These are phyloP conservation scores for Cetonia aurata DNA, from an alignment of 2,888 invertebrate species.

Conservation along the genomic window DNA sequence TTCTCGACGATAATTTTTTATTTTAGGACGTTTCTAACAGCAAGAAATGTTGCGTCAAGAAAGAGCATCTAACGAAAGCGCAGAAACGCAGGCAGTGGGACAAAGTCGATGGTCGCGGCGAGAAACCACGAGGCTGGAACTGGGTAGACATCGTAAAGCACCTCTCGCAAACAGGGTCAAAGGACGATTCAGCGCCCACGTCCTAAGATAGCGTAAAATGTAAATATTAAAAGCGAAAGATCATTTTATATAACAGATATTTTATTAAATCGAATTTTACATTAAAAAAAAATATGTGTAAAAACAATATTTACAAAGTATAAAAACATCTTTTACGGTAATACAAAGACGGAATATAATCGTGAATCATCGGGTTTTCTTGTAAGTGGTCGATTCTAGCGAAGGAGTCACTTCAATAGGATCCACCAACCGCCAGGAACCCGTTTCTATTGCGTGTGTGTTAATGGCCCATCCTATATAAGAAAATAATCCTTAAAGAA, in stretches of 20 bases:
- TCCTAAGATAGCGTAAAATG: conserved; percentile 50
- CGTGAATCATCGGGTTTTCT: not conserved
- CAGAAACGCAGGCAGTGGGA: conserved; percentile 93
- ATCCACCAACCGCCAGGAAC: conserved; percentile 59
- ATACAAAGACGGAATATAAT: too few species aligned
- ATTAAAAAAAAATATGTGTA: conserved; percentile 37
- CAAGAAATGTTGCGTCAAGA: conserved; percentile 75
- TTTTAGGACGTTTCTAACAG: conserved; percentile 62
- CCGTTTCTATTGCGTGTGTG: conserved; percentile 61
- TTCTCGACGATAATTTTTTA: not conserved
- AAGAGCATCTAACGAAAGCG: conserved; percentile 89
- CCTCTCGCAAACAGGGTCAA: conserved; percentile 83
- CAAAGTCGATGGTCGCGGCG: conserved; percentile 82
- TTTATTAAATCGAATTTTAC: conserved; percentile 46
- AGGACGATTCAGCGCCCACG: conserved; percentile 63
- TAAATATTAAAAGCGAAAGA: conserved; percentile 42
- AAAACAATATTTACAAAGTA: conserved; percentile 35
- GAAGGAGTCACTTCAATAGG: conserved; percentile 46
- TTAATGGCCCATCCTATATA: conserved; percentile 63
- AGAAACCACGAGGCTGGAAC: conserved; percentile 90
- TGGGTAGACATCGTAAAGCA: conserved; percentile 98
- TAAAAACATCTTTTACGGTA: too few species aligned
- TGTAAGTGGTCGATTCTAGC: not conserved
- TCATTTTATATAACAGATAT: conserved; percentile 54
- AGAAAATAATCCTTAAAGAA: too few species aligned